These are phyloP conservation scores for Ctenicera cuprea DNA, from an alignment of 2,888 invertebrate genomes.

Conservation along the genomic window DNA sequence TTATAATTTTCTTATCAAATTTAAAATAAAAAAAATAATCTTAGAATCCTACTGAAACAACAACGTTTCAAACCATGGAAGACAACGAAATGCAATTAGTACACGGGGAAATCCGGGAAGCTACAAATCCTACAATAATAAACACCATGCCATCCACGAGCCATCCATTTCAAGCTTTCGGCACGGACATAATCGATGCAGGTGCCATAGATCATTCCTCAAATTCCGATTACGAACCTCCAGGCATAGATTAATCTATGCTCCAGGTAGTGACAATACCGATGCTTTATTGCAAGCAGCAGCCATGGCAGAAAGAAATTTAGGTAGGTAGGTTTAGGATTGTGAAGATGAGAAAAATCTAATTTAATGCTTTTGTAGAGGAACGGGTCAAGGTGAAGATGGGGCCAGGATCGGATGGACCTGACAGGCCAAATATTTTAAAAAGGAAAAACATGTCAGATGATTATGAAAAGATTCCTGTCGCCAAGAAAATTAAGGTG, in stretches of 20 bases:
- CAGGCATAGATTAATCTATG: too few relatives aligned
- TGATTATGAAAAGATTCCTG: slow-evolving; percentile 43
- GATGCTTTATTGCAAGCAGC: slow-evolving; percentile 61
- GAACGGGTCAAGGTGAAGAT: slow-evolving; percentile 58
- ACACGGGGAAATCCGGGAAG: slow-evolving; percentile 59
- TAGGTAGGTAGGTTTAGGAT: slow-evolving; percentile 39
- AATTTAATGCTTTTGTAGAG: slow-evolving; percentile 23
- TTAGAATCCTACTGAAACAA: slow-evolving; percentile 15
- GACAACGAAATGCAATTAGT: slow-evolving; percentile 70
- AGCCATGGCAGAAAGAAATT: slow-evolving; percentile 62
- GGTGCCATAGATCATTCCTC: slow-evolving; percentile 67
- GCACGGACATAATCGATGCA: slow-evolving; percentile 64
- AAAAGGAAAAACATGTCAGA: slow-evolving; percentile 60
- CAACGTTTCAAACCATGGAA: slow-evolving; percentile 63
- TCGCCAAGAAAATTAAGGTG: slow-evolving; percentile 59
- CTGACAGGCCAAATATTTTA: slow-evolving; percentile 66
- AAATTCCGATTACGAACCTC: slow-evolving; percentile 67
- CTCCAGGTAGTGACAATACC: slow-evolving; percentile 55
- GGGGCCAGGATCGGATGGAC: slow-evolving; percentile 60
- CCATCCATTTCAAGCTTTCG: slow-evolving; percentile 57
- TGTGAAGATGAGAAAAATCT: slow-evolving; percentile 8
- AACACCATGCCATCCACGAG: slow-evolving; percentile 47
- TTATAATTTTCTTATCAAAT: background rate
- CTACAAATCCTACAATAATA: slow-evolving; percentile 35
- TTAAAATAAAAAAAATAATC: background rate